A percentile compares a stretch with the other conserved stretches of the same genome.
These are phyloP conservation scores for Noctua pronuba DNA, from an alignment of 2,888 invertebrate species.

Conservation along the genomic window DNA sequence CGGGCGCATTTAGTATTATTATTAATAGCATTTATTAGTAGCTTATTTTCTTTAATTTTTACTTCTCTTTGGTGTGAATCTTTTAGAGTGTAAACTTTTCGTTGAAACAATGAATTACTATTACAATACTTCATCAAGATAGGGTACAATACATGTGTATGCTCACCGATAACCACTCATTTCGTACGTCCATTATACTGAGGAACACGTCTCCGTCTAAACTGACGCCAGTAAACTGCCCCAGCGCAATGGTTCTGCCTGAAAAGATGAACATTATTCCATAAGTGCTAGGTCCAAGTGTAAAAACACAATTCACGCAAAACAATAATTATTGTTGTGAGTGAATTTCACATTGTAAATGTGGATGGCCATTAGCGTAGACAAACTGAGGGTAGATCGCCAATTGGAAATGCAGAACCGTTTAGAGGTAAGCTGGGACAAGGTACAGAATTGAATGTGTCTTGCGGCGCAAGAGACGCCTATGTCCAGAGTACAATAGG, in stretches of 20 bases:
- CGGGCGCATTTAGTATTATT: too few relatives aligned
- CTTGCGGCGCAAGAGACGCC: too few relatives aligned
- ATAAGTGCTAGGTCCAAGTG: too few relatives aligned
- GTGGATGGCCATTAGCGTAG: neutral
- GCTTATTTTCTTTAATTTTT: neutral
- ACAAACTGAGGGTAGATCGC: neutral
- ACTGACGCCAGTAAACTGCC: constrained; percentile 97
- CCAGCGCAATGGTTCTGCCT: constrained; percentile 96
- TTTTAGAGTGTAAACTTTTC: neutral
- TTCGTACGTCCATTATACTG: constrained; percentile 97
- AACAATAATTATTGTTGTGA: neutral
- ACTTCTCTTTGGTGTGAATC: too few relatives aligned
- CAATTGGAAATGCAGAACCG: neutral
- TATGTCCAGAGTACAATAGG: too few relatives aligned
- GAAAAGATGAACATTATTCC: constrained; percentile 58
- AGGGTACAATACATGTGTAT: neutral
- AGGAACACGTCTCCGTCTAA: constrained; percentile 97
- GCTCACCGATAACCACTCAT: constrained; percentile 97
- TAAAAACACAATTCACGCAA: neutral
- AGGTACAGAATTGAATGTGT: too few relatives aligned
- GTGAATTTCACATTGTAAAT: neutral
- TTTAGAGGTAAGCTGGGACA: neutral
- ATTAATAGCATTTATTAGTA: neutral
- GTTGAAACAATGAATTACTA: neutral
- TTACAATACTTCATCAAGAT: neutral